phyloP scores from a whole-genome alignment of 37 sponge, comb jelly and placozoan species.

The Cladorhizidae sp. region DNA sequence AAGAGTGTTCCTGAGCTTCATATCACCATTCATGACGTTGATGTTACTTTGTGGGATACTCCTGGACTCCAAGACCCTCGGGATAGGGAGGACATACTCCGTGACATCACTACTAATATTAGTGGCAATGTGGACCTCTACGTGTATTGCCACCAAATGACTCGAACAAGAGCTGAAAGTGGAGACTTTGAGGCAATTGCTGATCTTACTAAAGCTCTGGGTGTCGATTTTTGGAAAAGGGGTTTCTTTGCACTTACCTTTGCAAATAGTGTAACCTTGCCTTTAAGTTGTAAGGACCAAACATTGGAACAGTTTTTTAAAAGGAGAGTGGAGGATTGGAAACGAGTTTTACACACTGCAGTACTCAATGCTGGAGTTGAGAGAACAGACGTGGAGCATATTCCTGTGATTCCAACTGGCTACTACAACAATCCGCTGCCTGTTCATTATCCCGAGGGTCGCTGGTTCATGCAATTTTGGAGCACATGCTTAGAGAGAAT shows the following conservation, averaged over 20 bases:
- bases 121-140: not conserved
- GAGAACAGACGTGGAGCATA: not conserved
- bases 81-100: not conserved
- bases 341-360: not conserved
- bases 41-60: slow-evolving; percentile 12
- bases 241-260: slow-evolving; percentile 6
- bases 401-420: slow-evolving; percentile 13
- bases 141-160: slow-evolving; percentile 8
- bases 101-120: not conserved
- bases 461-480: slow-evolving; percentile 6
- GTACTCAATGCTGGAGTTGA: not conserved
- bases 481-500: not conserved
- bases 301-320: not conserved
- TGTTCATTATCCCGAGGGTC: not conserved
- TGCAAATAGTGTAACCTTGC: not conserved
- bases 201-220: slow-evolving; percentile 5
- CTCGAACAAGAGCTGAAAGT: not conserved
- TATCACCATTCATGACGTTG: not conserved
- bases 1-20: not conserved
- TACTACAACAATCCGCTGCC: not conserved
- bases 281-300: not conserved
- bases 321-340: not conserved
- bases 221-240: slow-evolving; percentile 6
- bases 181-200: not conserved
- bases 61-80: not conserved